phyloP scores from a whole-genome alignment of 2,113 vertebrate species.

The Connochaetes taurinus region DNA sequence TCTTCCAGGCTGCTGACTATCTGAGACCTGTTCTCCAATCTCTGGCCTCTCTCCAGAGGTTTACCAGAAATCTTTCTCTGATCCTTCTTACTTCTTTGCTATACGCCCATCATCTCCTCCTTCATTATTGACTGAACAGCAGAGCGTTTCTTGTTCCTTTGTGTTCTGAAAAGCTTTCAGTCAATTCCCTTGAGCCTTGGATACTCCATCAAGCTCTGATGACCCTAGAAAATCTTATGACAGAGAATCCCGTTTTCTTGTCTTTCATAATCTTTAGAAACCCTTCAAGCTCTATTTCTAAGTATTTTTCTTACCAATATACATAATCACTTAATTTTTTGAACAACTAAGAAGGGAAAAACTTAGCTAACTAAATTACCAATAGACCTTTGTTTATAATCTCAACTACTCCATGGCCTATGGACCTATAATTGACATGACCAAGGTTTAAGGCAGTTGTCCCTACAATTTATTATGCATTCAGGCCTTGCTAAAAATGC shows the following conservation, averaged over 20 bases:
- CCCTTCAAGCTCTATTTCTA: neutral
- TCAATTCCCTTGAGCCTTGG: neutral
- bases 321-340: neutral
- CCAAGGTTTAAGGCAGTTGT: neutral
- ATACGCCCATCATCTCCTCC: neutral
- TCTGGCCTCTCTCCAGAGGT: neutral
- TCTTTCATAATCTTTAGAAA: neutral
- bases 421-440: neutral
- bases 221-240: neutral
- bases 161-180: slow-evolving; percentile 2
- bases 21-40: neutral
- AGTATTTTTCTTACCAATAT: neutral
- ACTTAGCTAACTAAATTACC: neutral
- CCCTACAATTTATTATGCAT: neutral
- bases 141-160: neutral
- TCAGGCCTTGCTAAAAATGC: neutral
- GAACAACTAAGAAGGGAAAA: neutral
- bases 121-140: neutral
- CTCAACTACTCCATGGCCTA: neutral
- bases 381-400: neutral
- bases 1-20: neutral
- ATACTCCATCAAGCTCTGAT: neutral
- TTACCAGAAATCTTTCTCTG: neutral
- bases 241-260: neutral
- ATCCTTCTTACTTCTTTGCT: neutral